Evolutionary conservation across 2,888 invertebrate genomes (phyloP), one percentile per base, ranked within the genome.

Genomic region (Microplitis deprimator): DNA sequence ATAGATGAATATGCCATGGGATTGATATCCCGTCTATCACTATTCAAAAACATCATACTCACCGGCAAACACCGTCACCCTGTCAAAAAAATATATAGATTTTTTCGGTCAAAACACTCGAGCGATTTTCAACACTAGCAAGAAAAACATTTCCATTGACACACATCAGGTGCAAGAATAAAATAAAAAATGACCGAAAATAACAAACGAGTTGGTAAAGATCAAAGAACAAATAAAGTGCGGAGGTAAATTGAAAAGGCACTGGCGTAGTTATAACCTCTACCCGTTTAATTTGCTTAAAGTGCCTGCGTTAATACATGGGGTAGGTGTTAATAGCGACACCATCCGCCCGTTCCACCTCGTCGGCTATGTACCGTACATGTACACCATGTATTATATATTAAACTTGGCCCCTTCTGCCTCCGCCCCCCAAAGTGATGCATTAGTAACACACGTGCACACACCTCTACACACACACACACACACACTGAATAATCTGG

Each of bases 281-380:
- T 29, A 29, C 29, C 4, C 86, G 87, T 87, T 89, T 89, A 89
- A 88, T 88, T 89, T 88, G 87, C 87, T 88, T 89, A 87, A 87
- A 88, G 89, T 87, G 85, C 87, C 86, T 84, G 85, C 83, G 81
- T 29, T 29, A 29, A 29, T 82, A 79, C 81, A 79, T 80, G 79
- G 82, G 82, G 82, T 84, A 88, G 87, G 89, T 87, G 89, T 87
- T 88, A 87, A 88, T 87, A 85, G 87, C 86, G 85, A 85, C 82
- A 85, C 84, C 81, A 83, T 82, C 82, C 84, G 84, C 81, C 82
- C 84, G 80, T 82, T 65, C 80, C 80, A 75, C 81, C 79, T 78
- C 75, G 68, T 75, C 72, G 4, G 50, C 69, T 41, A 65, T 74
- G 69, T 74, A 74, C 64, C 70, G 62, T 62, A 8, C 62, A 16